Evolutionary conservation across 2,888 invertebrate genomes (phyloP), one percentile per base, ranked within the genome.

Genomic region (Erebia ligea): DNA sequence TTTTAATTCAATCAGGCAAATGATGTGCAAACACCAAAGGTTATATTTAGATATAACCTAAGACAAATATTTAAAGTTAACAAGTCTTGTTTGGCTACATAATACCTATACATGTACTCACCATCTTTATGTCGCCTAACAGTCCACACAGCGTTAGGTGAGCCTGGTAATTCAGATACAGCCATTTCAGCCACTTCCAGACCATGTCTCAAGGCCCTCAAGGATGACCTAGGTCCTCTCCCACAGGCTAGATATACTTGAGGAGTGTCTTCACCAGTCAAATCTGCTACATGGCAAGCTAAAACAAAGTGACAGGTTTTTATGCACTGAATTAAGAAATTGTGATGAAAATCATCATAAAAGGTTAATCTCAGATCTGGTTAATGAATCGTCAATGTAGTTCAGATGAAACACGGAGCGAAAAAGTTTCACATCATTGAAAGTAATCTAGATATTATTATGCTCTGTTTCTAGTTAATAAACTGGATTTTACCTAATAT

Each of bases 111-210:
- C 40, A 19, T 19, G 48, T 72, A 94, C 96, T 97, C 93, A 99
- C 99, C 99, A 94, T 99, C 99, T 85, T 97, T 96, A 87, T 98
- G 96, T 82, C 97, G 95, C 86, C 98, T 98, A 21, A 99, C 99
- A 45, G 99, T 99, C 99, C 99, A 99, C 1, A 99, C 99, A 81
- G 99, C 99, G 93, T 99, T 99, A 2, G 99, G 99, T 84, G 98
- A 99, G 84, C 99, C 99, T n/a, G 99, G 99, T 78, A 99, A 93
- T 90, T 99, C 99, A 34, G 99, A 99, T 2, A 99, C 99, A 72
- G 99, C 99, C 99, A 99, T 99, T 92, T 99, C 99, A 0, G 99
- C 98, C 1, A 99, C 99, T 94, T 99, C 99, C 66, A 99, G 94
- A 79, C 99, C 99, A 89, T 99, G 99, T 34, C 99, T 95, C 11